Evolutionary conservation across 2,888 invertebrate genomes (phyloP), one percentile per base, ranked within the genome.

Genomic region (Parnassius smintheus): DNA sequence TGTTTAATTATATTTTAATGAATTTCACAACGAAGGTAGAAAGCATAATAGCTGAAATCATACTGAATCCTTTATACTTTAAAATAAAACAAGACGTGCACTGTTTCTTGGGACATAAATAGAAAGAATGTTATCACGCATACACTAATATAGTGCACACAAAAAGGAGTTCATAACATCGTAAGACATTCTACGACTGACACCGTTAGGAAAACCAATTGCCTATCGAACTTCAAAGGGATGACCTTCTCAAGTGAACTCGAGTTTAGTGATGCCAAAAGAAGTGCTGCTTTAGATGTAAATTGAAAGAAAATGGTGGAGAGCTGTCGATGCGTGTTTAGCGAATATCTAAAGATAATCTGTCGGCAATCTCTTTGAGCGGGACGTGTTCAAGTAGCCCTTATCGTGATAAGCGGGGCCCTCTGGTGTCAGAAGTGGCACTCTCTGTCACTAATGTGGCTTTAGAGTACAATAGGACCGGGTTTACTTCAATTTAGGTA

Each of bases 311-410:
- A 61, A 60, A 59, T 56, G 61, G 52, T 25, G 56, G 53, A 49
- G 59, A 25, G 58, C 52, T 59, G 48, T 56, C 52, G 56, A 53
- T 41, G 59, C 62, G 62, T 52, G 65, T 55, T 58, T 11, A 52
- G 51, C 58, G 59, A 70, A 66, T 61, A 66, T 61, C 55, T 69
- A 69, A 68, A 68, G 66, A 69, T 70, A 67, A 72, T 71, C 68
- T 65, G 66, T 64, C 68, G 70, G 68, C 66, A 46, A 64, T 56
- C 65, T 65, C 74, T 75, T 73, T 75, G 72, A 69, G 66, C 66
- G 67, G 58, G 61, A 62, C 70, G 72, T 68, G 72, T 72, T 72
- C 63, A 66, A 75, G 70, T 35, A 53, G 69, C 66, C 64, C 62
- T 66, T 52, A 49, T 35, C 50, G 58, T 22, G 42, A 18, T 59